Evolutionary conservation across 2,888 invertebrate genomes (phyloP), one percentile per base, ranked within the genome.

Genomic region (Melipona beecheii): DNA sequence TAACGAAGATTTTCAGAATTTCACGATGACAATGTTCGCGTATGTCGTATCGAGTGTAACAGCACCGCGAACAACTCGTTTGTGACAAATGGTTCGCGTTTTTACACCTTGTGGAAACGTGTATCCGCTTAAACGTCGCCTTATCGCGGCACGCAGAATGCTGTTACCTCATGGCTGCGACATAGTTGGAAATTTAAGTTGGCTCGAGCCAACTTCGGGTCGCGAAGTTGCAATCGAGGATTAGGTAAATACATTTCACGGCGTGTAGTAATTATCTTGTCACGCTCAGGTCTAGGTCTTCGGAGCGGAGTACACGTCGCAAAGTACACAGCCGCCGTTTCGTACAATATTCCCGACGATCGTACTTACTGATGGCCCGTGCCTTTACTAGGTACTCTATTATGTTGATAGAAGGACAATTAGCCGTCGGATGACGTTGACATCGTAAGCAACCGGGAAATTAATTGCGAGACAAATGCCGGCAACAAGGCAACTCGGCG

Each of bases 341-440:
- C 74, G 83, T 75, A 75, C 74, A 83, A 84, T 84, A 84, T 84
- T 84, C 83, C 43, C 56, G 83, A 82, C 71, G 83, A 66, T 77
- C 77, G 78, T 83, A 75, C 83, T 84, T 84, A 83, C 73, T 69
- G 83, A 83, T 84, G 83, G 83, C 60, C 70, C 62, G 66, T 71
- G 83, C 74, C 76, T 84, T 77, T 84, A 84, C 83, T 84, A 77
- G 70, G 66, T 75, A 75, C 73, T 83, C 83, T 71, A 84, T 84
- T 84, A 84, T 81, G 83, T 84, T 83, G 83, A 84, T 83, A 83
- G 83, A 83, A 84, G 83, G 69, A 84, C 83, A 84, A 84, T 84
- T 84, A 84, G 71, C 62, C 60, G 50, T 68, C 52, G 70, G 74
- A 75, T 74, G 83, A 77, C 83, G 83, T 77, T 72, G 83, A 71